Conservation (phyloP, 2,797 vertebrate species). For the Sarcoramphus papa region DNA sequence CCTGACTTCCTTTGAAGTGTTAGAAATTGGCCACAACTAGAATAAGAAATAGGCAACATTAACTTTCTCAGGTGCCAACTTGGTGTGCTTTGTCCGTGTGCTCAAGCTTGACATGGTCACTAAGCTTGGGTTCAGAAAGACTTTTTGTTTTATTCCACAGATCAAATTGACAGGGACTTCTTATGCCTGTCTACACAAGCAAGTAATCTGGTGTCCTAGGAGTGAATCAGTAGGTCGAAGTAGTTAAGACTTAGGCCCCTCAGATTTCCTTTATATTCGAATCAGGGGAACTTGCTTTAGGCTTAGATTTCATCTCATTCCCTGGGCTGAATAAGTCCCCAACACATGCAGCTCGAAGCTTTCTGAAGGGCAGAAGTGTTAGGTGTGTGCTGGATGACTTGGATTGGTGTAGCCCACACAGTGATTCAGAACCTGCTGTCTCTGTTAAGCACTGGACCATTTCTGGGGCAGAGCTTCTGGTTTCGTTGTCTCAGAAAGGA, state of each 20-base stretch:
- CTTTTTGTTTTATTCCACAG: background rate
- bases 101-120: background rate
- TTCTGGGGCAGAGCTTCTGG: background rate
- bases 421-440: background rate
- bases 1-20: background rate
- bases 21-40: background rate
- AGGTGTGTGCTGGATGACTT: background rate
- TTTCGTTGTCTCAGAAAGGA: background rate
- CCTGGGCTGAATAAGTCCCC: background rate
- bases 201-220: background rate
- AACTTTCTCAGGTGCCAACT: background rate
- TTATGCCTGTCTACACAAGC: background rate
- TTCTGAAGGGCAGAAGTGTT: background rate
- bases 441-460: accelerated
- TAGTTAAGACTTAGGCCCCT: background rate
- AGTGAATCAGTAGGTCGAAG: background rate
- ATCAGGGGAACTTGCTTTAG: background rate
- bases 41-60: background rate
- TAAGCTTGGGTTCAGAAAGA: background rate
- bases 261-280: background rate
- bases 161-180: background rate
- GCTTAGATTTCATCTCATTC: background rate
- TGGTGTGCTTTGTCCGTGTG: background rate
- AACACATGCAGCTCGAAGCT: background rate
- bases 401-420: background rate